A percentile compares a stretch with the other conserved stretches of the same genome.
phyloP scores from a whole-genome alignment of 2,113 vertebrate genomes.

The Elaphurus davidianus region DNA sequence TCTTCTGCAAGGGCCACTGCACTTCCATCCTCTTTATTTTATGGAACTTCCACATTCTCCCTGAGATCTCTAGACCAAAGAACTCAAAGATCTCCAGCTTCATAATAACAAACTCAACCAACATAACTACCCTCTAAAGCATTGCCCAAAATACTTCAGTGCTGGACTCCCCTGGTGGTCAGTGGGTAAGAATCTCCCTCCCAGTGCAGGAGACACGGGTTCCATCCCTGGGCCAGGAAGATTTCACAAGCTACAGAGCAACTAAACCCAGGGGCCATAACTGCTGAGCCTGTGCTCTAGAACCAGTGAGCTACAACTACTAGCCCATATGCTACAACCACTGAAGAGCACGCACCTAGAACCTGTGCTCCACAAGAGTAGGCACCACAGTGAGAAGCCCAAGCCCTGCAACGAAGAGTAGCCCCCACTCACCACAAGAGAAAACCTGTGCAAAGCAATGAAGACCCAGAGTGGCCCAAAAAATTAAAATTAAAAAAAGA shows the following conservation, averaged over 20 bases:
- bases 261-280: background rate
- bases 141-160: background rate
- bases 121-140: background rate
- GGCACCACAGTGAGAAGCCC: background rate
- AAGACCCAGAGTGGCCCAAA: background rate
- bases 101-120: background rate
- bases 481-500: background rate
- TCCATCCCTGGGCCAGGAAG: background rate
- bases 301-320: background rate
- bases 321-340: background rate
- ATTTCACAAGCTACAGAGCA: background rate
- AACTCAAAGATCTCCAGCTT: background rate
- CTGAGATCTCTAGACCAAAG: background rate
- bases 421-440: background rate
- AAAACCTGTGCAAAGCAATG: background rate
- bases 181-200: background rate
- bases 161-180: background rate
- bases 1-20: background rate
- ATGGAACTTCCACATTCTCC: constrained; percentile 2
- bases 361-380: background rate
- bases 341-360: background rate
- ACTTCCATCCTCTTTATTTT: background rate
- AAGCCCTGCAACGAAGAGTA: background rate
- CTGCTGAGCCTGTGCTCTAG: background rate
- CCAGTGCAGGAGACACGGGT: background rate